A percentile compares a stretch with the other conserved stretches of the same genome.
Conservation (phyloP, 2,888 invertebrate genomes). For the Tryphoninae sp. region DNA sequence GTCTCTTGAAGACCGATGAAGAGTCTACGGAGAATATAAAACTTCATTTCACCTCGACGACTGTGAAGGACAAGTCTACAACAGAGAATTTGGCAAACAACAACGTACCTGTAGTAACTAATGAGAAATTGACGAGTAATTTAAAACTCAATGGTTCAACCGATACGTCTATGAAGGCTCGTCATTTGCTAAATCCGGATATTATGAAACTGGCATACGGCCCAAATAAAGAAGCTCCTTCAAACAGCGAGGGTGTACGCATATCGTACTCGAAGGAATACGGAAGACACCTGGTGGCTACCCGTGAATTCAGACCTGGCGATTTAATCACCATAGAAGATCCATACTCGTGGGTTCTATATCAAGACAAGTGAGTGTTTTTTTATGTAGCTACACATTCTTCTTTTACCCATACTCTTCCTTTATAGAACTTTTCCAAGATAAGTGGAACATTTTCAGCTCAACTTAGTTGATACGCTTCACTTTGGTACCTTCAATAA, state of each 20-base stretch:
- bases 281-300: conserved; percentile 78
- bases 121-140: conserved; percentile 17
- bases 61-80: conserved; percentile 49
- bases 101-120: conserved; percentile 1
- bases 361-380: conserved; percentile 75
- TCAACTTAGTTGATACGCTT: neutral
- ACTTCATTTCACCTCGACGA: conserved; percentile 54
- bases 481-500: neutral
- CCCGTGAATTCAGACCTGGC: conserved; percentile 76
- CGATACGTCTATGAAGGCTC: conserved; percentile 63
- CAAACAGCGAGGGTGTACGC: conserved; percentile 73
- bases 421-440: neutral
- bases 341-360: conserved; percentile 76
- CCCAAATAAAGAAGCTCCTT: conserved; percentile 74
- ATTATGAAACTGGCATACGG: conserved; percentile 71
- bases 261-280: conserved; percentile 75
- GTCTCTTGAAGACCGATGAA: conserved; percentile 39
- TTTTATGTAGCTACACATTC: neutral
- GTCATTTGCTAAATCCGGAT: conserved; percentile 72
- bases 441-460: neutral
- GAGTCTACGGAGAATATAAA: conserved; percentile 50
- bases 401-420: neutral
- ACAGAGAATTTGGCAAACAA: conserved; percentile 40
- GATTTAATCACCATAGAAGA: conserved; percentile 77
- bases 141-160: conserved; percentile 36